phyloP scores from a whole-genome alignment of 30 jellyfish, hydroid and myxozoan species.

The Hydra vulgaris region DNA sequence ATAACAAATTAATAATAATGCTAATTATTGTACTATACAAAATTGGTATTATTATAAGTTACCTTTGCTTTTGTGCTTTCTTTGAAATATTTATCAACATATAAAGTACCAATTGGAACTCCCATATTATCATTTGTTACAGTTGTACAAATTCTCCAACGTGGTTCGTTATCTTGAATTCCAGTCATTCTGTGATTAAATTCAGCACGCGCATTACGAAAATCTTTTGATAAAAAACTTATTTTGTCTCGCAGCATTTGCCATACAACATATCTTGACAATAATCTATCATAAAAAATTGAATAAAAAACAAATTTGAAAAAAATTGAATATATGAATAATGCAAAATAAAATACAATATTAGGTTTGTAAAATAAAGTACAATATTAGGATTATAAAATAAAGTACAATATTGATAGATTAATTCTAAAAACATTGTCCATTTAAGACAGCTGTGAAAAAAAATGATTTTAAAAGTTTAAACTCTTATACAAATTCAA shows the following conservation, averaged over 20 bases:
- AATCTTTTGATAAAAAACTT: slow-evolving; percentile 58
- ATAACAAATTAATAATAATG: too few relatives aligned
- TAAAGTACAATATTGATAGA: too few relatives aligned
- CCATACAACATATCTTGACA: slow-evolving; percentile 82
- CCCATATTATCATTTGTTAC: slow-evolving; percentile 96
- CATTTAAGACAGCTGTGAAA: too few relatives aligned
- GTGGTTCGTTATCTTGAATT: slow-evolving; percentile 78
- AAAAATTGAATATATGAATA: not conserved
- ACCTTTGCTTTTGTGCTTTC: slow-evolving; percentile 83
- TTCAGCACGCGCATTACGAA: slow-evolving; percentile 87
- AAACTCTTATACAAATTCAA: too few relatives aligned
- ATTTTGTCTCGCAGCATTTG: slow-evolving; percentile 88
- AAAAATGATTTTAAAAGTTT: too few relatives aligned
- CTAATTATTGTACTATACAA: too few relatives aligned
- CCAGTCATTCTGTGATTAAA: slow-evolving; percentile 89
- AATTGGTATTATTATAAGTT: too few relatives aligned
- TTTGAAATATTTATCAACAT: slow-evolving; percentile 64
- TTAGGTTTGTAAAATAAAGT: too few relatives aligned
- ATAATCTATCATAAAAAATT: slow-evolving; percentile 26
- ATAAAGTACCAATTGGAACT: slow-evolving; percentile 89
- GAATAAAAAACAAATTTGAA: too few relatives aligned
- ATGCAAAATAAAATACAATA: too few relatives aligned
- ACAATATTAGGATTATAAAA: too few relatives aligned
- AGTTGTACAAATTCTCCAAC: slow-evolving; percentile 93
- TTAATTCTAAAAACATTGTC: too few relatives aligned